These are phyloP conservation scores for Orchestes rusci DNA, from an alignment of 2,888 invertebrate species.

Conservation along the genomic window DNA sequence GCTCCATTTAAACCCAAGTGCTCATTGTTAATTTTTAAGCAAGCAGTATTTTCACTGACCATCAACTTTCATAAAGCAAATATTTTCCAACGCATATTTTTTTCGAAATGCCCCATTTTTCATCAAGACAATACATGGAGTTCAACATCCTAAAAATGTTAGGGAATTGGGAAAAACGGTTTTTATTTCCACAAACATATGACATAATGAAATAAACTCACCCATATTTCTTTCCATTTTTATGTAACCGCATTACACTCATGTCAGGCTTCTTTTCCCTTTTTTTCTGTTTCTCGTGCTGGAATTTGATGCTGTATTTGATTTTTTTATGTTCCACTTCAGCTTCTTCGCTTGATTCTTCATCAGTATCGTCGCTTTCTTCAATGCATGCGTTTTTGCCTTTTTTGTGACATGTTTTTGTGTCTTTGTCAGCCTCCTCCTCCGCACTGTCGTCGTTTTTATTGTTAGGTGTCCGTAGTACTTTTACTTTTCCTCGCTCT, in stretches of 20 bases:
- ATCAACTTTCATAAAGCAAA: slow-evolving; percentile 7
- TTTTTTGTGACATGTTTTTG: slow-evolving; percentile 13
- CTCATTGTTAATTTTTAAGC: too few species aligned
- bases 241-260: slow-evolving; percentile 32
- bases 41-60: too few species aligned
- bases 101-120: slow-evolving; percentile 7
- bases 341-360: slow-evolving; percentile 21
- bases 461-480: slow-evolving; percentile 15
- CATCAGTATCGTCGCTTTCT: slow-evolving; percentile 17
- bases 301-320: slow-evolving; percentile 35
- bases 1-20: too few species aligned
- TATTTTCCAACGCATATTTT: slow-evolving; percentile 16
- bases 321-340: slow-evolving; percentile 23
- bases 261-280: slow-evolving; percentile 26
- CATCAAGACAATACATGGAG: slow-evolving; percentile 11
- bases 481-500: slow-evolving; percentile 21
- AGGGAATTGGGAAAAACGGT: too few species aligned
- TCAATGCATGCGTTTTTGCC: not conserved
- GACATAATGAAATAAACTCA: too few species aligned
- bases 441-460: too few species aligned
- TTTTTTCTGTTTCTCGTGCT: slow-evolving; percentile 34
- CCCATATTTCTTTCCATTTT: slow-evolving; percentile 25
- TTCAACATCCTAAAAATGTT: slow-evolving; percentile 14
- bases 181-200: too few species aligned
- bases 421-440: slow-evolving; percentile 18